Evolutionary conservation across 2,888 invertebrate genomes (phyloP), one percentile per base, ranked within the genome.

Genomic region (Calameuta idolon): DNA sequence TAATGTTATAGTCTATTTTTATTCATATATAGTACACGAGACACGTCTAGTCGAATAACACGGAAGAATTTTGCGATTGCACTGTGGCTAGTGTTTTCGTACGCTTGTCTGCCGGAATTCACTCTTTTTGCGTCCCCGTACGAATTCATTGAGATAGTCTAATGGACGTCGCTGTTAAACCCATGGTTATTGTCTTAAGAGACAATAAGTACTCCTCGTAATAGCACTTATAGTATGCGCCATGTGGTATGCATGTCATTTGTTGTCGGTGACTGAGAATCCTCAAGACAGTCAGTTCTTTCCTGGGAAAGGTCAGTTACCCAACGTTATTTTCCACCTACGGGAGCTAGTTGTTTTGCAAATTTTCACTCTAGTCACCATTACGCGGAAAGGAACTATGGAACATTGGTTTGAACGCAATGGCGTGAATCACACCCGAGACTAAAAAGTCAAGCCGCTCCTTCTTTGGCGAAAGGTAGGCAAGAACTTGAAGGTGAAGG

Each of bases 241-340:
- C 5, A 55, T 55, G 55, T 23, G 55, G 55, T 55, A 55, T 23
- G 23, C 55, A 23, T 9, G 55, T 55, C 55, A 55, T 9, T 55
- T 55, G 55, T 55, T 23, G 55, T 55, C 55, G 23, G 9, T 23
- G 55, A 55, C 55, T 55, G 55, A 23, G 55, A 55, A 55, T 23
- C 30, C 71, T 34, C 34, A 11, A 34, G 71, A 34, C 77, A 82
- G 79, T 75, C 77, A 80, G 79, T 80, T 79, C 77, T 79, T 77
- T 82, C 76, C 77, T 79, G 81, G 74, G 80, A 79, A 81, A 81
- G 83, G 82, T 83, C 83, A 82, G 83, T 83, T 80, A 81, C 80
- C 79, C 79, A 55, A 5, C 15, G 55, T 4, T 55, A 5, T 9
- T 2, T 23, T 9, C 23, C 55, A 23, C 55, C 9, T 55, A 55